phyloP scores from a whole-genome alignment of 1,140 invertebrate species.

The Agraylea sexmaculata region DNA sequence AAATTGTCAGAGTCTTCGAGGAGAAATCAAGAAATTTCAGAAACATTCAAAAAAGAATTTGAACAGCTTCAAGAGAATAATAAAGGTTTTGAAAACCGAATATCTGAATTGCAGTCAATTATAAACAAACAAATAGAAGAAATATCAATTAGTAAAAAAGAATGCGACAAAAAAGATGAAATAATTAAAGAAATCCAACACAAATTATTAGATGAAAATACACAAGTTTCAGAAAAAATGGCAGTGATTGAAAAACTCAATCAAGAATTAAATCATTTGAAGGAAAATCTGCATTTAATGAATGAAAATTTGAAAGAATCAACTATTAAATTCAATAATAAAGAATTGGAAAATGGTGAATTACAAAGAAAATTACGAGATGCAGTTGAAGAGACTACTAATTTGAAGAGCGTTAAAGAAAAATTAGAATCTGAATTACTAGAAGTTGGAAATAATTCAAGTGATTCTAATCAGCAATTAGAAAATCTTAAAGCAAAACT shows the following conservation, averaged over 20 bases:
- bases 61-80: no score
- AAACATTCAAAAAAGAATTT: no score
- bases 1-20: no score
- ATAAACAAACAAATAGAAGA: constrained; percentile 40
- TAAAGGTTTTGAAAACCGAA: no score
- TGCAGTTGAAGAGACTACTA: constrained; percentile 30
- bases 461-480: constrained; percentile 38
- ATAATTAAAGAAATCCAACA: constrained; percentile 36
- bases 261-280: constrained; percentile 33
- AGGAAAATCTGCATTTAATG: constrained; percentile 28
- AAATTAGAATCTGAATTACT: constrained; percentile 36
- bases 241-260: constrained; percentile 34
- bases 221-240: constrained; percentile 29
- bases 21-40: no score
- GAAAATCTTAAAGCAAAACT: constrained; percentile 34
- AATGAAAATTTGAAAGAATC: constrained; percentile 28
- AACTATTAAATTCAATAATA: constrained; percentile 28
- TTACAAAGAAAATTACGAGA: constrained; percentile 31
- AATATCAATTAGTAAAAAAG: constrained; percentile 34
- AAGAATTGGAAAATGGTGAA: constrained; percentile 38
- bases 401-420: constrained; percentile 36
- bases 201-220: constrained; percentile 31
- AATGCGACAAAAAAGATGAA: constrained; percentile 39
- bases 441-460: constrained; percentile 33
- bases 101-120: no score